Conservation (phyloP, 2,888 invertebrate genomes). For the Rutpela maculata region DNA sequence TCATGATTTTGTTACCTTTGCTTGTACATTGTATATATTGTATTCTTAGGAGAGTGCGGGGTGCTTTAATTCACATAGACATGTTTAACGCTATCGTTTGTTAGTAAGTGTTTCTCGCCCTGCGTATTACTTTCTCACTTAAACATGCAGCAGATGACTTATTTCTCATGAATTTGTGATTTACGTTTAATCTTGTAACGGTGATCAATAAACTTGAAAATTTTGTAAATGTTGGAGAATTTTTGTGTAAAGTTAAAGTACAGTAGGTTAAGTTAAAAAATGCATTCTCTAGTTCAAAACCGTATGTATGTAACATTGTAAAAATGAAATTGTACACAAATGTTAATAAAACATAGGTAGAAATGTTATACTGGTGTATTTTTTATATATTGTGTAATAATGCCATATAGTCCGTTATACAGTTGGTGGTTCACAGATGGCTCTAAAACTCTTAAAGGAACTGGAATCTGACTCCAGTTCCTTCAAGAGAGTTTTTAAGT, state of each 20-base stretch:
- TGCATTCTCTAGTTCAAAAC: conserved; percentile 58
- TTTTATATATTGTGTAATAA: background rate
- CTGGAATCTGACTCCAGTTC: too few relatives aligned
- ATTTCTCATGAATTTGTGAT: conserved; percentile 6
- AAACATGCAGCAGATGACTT: background rate
- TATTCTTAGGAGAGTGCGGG: background rate
- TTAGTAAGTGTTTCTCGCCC: background rate
- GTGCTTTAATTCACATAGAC: background rate
- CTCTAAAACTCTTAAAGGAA: too few relatives aligned
- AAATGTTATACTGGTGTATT: conserved; percentile 47
- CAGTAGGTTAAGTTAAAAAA: conserved; percentile 46
- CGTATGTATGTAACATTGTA: conserved; percentile 63
- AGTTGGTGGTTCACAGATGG: too few relatives aligned
- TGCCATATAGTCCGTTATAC: too few relatives aligned
- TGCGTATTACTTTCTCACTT: background rate
- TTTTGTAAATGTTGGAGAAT: conserved; percentile 45
- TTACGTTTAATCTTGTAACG: background rate
- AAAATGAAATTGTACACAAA: conserved; percentile 63
- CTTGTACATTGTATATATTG: conserved; percentile 1
- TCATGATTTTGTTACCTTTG: conserved; percentile 9
- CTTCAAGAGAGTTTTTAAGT: too few relatives aligned
- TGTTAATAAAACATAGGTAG: conserved; percentile 62
- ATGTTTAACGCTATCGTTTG: background rate
- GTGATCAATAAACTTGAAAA: conserved; percentile 17
- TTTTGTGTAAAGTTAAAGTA: conserved; percentile 46